Conservation (phyloP, 2,888 invertebrate species). For the Zonitis immaculata region DNA sequence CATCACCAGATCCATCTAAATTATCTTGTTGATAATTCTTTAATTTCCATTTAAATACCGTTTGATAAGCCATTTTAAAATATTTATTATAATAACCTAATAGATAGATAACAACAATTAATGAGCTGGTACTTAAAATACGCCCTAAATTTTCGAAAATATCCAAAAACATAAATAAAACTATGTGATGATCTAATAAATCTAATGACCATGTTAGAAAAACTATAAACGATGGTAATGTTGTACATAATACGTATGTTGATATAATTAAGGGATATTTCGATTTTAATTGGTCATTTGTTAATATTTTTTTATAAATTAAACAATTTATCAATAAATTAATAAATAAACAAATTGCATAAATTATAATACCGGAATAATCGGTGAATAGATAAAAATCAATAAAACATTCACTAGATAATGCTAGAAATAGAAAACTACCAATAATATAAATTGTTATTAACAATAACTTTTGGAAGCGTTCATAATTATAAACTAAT, state of each 20-base stretch:
- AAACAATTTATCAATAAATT: background rate
- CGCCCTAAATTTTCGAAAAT: slow-evolving; percentile 4
- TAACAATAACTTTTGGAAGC: background rate
- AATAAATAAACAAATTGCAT: background rate
- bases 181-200: background rate
- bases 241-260: background rate
- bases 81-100: slow-evolving; percentile 23
- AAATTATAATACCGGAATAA: background rate
- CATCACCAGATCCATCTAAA: slow-evolving; percentile 14
- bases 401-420: background rate
- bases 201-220: background rate
- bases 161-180: background rate
- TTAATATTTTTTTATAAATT: background rate
- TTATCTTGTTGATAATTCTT: slow-evolving; percentile 18
- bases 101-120: slow-evolving; percentile 17
- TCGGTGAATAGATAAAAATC: background rate
- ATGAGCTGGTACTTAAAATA: slow-evolving; percentile 10
- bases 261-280: background rate
- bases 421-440: background rate
- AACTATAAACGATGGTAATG: background rate
- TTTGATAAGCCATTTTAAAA: slow-evolving; percentile 24
- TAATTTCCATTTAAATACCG: slow-evolving; percentile 19
- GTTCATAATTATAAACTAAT: background rate
- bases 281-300: background rate
- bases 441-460: background rate